These are phyloP conservation scores for Fissipunctia ypsillon DNA, from an alignment of 2,888 invertebrate species.

Conservation along the genomic window DNA sequence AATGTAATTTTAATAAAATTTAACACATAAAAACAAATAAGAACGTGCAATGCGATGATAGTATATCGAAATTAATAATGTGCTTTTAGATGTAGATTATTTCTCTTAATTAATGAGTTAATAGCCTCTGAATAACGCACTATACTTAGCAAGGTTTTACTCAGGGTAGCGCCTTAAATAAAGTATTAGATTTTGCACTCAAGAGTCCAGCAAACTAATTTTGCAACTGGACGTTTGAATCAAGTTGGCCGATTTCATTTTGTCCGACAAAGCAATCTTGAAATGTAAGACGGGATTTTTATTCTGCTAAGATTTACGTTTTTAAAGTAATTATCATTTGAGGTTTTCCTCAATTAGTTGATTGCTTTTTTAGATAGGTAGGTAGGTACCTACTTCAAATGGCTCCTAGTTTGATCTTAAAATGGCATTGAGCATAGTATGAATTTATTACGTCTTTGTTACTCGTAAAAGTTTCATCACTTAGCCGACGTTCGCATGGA, in stretches of 20 bases:
- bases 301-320: not conserved
- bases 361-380: too few species aligned
- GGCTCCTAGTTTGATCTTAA: not conserved
- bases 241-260: conserved; percentile 18
- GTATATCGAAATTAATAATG: too few species aligned
- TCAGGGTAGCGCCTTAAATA: too few species aligned
- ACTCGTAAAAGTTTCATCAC: conserved; percentile 15
- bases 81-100: too few species aligned
- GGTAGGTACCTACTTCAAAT: not conserved
- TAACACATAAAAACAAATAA: too few species aligned
- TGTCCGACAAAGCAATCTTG: conserved; percentile 13
- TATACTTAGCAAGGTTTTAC: too few species aligned
- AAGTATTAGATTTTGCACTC: conserved; percentile 24
- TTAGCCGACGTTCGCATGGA: too few species aligned
- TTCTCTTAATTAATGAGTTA: too few species aligned
- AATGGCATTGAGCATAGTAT: not conserved
- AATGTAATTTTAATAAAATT: too few species aligned
- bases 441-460: not conserved
- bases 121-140: too few species aligned
- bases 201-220: conserved; percentile 15
- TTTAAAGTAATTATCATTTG: not conserved
- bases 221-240: not conserved
- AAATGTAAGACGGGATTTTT: conserved; percentile 6
- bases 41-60: too few species aligned
- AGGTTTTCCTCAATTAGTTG: conserved; percentile 36